Evolutionary conservation across 2,113 vertebrate species (phyloP), one percentile per base, ranked within the genome.

Genomic region (Cebidichthys violaceus): DNA sequence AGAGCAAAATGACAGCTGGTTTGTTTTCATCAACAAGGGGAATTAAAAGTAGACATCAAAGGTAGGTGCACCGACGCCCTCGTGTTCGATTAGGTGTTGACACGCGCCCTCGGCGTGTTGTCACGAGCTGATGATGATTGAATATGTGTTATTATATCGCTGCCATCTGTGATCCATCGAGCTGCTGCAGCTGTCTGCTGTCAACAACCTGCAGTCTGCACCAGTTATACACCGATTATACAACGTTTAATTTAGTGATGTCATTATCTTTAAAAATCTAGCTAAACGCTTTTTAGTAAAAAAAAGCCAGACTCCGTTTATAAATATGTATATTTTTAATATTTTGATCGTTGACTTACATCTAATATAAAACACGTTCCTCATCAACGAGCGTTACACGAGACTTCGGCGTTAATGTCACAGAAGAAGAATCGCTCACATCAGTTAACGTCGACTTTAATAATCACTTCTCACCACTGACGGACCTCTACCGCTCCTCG

Each of bases 1-100:
- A 65, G 78, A 76, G 84, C 77, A 77, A 82, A 84, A 86, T 89
- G 91, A 91, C 93, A 92, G 90, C 89, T 89, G 90, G 79, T 87
- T 90, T 92, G 86, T 92, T 90, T 90, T 93, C 78, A 90, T 90
- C 86, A 86, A 89, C 70, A 81, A 86, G 79, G 50, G 47, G 39
- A 78, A 84, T 72, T 65, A 33, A 79, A 80, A 82, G 75, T 92
- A 18, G 47, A 55, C 64, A 24, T 71, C 72, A 47, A 81, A 89
- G 93, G 93, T 94, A 81, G 22, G 91, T 88, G 10, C 4, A 54
- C 13, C 11, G 31, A 18, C 9, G 31, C 22, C 8, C 0, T 6
- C 20, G 0, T 10, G 0, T 54, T 0, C 10, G 0, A 11, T 43
- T 4, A 0, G 15, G 0, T 1, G 37, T 22, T 22, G 1, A 8